phyloP scores from a whole-genome alignment of 1,140 invertebrate genomes.

The Sycophila sp. region DNA sequence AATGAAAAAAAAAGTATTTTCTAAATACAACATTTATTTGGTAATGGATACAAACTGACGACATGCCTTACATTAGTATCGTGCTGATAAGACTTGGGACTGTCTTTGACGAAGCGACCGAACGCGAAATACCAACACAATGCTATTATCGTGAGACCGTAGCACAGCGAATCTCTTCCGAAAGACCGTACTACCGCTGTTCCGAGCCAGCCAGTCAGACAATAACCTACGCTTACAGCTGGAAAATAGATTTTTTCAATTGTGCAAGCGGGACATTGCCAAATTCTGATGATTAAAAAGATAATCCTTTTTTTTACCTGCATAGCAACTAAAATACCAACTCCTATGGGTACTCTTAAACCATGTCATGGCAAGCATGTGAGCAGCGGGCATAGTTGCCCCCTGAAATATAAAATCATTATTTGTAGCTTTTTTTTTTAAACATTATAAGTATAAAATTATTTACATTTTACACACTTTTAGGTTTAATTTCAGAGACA shows the following conservation, averaged over 20 bases:
- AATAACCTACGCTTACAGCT: conserved; percentile 71
- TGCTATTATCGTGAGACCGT: conserved; percentile 68
- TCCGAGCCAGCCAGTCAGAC: conserved; percentile 68
- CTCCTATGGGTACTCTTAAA: conserved; percentile 70
- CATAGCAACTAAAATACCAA: conserved; percentile 70
- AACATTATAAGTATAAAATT: neutral
- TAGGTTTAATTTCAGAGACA: too few relatives aligned
- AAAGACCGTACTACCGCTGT: conserved; percentile 66
- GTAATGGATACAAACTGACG: neutral
- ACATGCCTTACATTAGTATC: conserved; percentile 60
- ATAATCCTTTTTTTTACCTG: conserved; percentile 59
- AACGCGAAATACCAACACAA: conserved; percentile 77
- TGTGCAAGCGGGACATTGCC: neutral
- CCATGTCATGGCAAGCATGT: conserved; percentile 72
- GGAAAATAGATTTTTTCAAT: conserved; percentile 24
- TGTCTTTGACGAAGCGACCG: conserved; percentile 74
- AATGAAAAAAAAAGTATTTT: too few relatives aligned
- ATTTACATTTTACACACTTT: too few relatives aligned
- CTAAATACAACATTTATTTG: too few relatives aligned
- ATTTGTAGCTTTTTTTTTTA: neutral
- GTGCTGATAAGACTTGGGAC: conserved; percentile 63
- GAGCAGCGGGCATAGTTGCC: conserved; percentile 70
- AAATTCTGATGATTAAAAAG: neutral
- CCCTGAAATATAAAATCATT: conserved; percentile 62
- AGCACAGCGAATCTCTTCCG: conserved; percentile 71